Percentiles rank a stretch among this genome's conserved stretches.
Conservation (phyloP, 2,797 vertebrate species). For the Percopsis omiscomaycus region DNA sequence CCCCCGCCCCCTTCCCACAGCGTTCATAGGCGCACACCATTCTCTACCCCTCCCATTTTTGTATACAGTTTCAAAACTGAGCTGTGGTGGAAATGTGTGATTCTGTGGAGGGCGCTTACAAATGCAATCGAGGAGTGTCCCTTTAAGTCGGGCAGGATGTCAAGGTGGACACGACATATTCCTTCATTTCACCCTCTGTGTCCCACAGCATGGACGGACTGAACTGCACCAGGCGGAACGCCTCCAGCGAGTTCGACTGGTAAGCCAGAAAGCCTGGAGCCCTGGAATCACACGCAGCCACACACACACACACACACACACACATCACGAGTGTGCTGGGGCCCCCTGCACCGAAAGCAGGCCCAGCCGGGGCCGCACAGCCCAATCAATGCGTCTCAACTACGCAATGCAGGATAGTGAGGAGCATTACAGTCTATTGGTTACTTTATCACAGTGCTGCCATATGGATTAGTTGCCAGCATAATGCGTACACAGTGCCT, state of each 20-base stretch:
- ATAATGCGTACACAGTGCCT: constrained; percentile 59
- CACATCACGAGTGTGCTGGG: constrained; percentile 4
- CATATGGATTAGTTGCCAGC: constrained; percentile 66
- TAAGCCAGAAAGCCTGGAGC: constrained; percentile 62
- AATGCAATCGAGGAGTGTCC: background rate
- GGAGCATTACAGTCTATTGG: constrained; percentile 52
- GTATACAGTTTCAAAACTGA: background rate
- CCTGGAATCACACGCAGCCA: constrained; percentile 21
- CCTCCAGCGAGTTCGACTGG: constrained; percentile 83
- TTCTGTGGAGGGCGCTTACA: background rate
- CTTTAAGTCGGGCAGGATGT: constrained; percentile 5
- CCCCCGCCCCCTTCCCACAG: no score
- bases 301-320: constrained; percentile 9
- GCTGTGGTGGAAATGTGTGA: background rate
- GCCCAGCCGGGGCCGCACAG: constrained; percentile 41
- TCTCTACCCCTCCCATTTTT: no score
- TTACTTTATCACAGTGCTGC: constrained; percentile 59
- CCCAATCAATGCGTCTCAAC: constrained; percentile 60
- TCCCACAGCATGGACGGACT: constrained; percentile 68
- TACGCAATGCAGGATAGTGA: constrained; percentile 43
- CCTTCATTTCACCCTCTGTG: constrained; percentile 12
- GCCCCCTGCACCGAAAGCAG: constrained; percentile 18
- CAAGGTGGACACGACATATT: no score
- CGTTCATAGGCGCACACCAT: no score
- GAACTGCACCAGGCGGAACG: constrained; percentile 82